phyloP scores from a whole-genome alignment of 1,140 invertebrate species.

The Aradophagus sp. region DNA sequence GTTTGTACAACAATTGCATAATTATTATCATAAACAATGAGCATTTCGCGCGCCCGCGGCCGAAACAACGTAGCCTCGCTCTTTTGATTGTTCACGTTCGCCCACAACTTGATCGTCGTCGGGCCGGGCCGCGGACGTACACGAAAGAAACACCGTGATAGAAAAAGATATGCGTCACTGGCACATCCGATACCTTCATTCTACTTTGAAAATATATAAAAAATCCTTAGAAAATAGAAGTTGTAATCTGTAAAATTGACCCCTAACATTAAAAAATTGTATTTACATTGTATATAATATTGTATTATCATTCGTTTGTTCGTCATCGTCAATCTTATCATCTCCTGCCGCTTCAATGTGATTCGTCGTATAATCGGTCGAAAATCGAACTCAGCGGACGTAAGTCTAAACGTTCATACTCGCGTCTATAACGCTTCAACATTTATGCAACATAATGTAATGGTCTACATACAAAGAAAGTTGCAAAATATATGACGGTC shows the following conservation, averaged over 20 bases:
- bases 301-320: conserved; percentile 50
- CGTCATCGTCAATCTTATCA: conserved; percentile 22
- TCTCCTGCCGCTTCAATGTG: conserved; percentile 2
- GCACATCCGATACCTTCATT: conserved; percentile 49
- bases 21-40: conserved; percentile 42
- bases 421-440: too few species aligned
- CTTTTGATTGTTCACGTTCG: conserved; percentile 14
- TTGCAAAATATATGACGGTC: too few species aligned
- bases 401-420: too few species aligned
- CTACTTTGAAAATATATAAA: conserved; percentile 53
- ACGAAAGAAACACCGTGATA: conserved; percentile 12
- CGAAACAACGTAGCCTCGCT: conserved; percentile 5
- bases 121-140: background rate
- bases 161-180: conserved; percentile 21
- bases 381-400: too few species aligned
- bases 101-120: too few species aligned
- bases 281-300: conserved; percentile 50
- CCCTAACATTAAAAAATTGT: conserved; percentile 55
- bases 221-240: conserved; percentile 53
- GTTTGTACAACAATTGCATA: conserved; percentile 40
- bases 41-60: conserved; percentile 15
- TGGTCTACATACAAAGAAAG: too few species aligned
- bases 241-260: conserved; percentile 55
- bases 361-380: too few species aligned
- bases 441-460: too few species aligned